A percentile compares a stretch with the other conserved stretches of the same genome.
phyloP scores from a whole-genome alignment of 53 echinoderm and acorn worm genomes.

The Crossaster papposus region DNA sequence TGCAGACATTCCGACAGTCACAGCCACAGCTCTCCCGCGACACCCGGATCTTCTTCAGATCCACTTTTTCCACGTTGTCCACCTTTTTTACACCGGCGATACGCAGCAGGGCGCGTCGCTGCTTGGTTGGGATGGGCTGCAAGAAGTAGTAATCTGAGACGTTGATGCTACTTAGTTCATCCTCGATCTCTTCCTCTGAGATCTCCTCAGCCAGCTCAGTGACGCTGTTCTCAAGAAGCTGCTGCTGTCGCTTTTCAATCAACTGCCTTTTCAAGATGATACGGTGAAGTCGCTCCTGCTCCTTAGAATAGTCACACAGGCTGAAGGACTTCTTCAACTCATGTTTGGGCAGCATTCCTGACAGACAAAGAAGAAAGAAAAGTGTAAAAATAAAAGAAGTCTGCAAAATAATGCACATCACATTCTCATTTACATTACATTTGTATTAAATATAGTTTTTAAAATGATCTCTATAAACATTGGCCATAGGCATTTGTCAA shows the following conservation, averaged over 20 bases:
- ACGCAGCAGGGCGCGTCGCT: constrained; percentile 81
- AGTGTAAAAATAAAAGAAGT: not conserved
- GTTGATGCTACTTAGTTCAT: constrained; percentile 86
- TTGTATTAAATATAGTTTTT: too few species aligned
- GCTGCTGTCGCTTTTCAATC: constrained; percentile 79
- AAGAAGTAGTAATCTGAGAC: constrained; percentile 95
- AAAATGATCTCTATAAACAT: too few species aligned
- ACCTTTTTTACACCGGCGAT: constrained; percentile 91
- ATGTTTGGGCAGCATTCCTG: constrained; percentile 90
- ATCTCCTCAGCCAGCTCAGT: constrained; percentile 54
- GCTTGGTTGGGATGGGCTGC: constrained; percentile 96
- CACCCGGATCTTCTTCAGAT: constrained; percentile 88
- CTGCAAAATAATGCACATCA: not conserved
- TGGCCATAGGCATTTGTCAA: too few species aligned
- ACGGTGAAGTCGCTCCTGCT: constrained; percentile 86
- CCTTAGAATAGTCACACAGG: constrained; percentile 74
- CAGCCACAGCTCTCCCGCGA: constrained; percentile 95
- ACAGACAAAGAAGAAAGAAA: not conserved
- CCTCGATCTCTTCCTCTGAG: constrained; percentile 81
- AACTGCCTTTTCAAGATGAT: constrained; percentile 79
- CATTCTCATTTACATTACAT: too few species aligned
- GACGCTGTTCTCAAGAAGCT: constrained; percentile 69
- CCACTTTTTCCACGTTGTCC: constrained; percentile 93
- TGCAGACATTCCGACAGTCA: constrained; percentile 82
- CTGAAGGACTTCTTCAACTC: constrained; percentile 74